Evolutionary conservation across 2,113 vertebrate species (phyloP), one percentile per base, ranked within the genome.

Genomic region (Rostratula benghalensis): DNA sequence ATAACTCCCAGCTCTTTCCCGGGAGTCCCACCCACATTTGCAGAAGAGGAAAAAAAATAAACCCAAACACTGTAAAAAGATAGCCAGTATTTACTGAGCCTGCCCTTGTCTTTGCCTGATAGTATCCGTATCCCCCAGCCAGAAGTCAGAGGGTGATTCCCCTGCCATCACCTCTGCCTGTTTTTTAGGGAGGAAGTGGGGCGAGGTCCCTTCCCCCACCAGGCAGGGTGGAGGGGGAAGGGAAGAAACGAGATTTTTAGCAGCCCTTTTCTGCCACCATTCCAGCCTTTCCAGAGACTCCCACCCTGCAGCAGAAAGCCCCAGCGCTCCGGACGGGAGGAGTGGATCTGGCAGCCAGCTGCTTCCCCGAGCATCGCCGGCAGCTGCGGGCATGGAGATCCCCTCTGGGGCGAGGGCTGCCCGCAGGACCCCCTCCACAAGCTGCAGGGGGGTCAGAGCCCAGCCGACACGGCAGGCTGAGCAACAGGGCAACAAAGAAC

Each of bases 381-480:
- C 92, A 93, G 93, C 94, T 85, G 94, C 69, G 45, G 0, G 3
- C 56, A 33, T 3, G 65, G 89, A 53, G 28, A 25, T 33, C 31
- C 87, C 67, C 67, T 2, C 24, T 2, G 67, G 50, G 78, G 25
- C 13, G 2, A 22, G 68, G 80, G 76, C 71, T 78, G 87, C 75
- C 63, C 28, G 7, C 48, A 9, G 92, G 25, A 56, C 33, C 46
- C 56, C 10, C 39, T 39, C 5, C 78, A 16, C 95, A 71, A 71
- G 94, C 91, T 95, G 83, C 89, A 5, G 28, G 28, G 18, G 35
- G 35, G 3, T 14, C 81, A 27, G 53, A 61, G 67, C 37, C 53
- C 59, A 10, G 37, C 59, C 22, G 3, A n/a, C 33, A 27, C 2
- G 3, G 30, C 61, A 6, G 4, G 0, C 57, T 3, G 1, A 50